A percentile compares a stretch with the other conserved stretches of the same genome.
Conservation (phyloP, 2,797 vertebrate genomes). For the Sebastes itinus region DNA sequence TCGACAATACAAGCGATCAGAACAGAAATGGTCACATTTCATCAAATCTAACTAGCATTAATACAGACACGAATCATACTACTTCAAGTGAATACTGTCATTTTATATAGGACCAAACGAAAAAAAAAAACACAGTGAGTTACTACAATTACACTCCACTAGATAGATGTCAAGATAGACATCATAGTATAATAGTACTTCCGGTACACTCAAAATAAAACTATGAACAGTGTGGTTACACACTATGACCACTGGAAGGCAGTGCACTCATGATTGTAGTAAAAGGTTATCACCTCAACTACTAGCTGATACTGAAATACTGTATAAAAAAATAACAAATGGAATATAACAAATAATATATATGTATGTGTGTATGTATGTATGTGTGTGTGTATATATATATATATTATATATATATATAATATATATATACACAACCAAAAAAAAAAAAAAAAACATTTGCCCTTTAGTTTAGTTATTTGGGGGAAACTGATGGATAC, state of each 20-base stretch:
- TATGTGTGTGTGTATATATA: neutral
- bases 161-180: neutral
- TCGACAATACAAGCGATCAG: neutral
- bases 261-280: neutral
- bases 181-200: neutral
- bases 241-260: neutral
- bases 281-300: neutral
- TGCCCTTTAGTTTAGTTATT: neutral
- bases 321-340: too few relatives aligned
- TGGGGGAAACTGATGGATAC: neutral
- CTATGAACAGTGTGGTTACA: neutral
- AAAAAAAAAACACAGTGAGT: neutral
- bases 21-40: too few relatives aligned
- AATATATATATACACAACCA: too few relatives aligned
- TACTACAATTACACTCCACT: neutral
- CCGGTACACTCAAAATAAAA: neutral
- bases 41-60: neutral
- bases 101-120: neutral
- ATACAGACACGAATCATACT: neutral
- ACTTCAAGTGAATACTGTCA: neutral
- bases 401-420: too few relatives aligned
- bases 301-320: neutral
- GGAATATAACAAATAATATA: neutral
- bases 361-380: neutral
- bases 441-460: neutral